Evolutionary conservation across 2,797 vertebrate genomes (phyloP).

Genomic region (Danionella dracula): DNA sequence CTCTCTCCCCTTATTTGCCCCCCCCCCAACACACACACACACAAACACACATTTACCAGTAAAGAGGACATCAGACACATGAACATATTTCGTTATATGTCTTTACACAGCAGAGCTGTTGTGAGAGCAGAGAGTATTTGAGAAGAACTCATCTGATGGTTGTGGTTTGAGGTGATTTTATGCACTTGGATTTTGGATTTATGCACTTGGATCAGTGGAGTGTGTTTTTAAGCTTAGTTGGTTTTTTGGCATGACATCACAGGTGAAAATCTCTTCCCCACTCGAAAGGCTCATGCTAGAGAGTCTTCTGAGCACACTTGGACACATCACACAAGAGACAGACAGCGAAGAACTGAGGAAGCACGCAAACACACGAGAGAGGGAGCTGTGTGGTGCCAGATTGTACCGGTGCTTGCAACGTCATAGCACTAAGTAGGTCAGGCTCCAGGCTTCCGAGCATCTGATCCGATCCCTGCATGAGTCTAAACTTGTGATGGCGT

Average conservation of each 20-base stretch:
- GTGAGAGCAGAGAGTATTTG: too few relatives aligned
- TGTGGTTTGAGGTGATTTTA: too few relatives aligned
- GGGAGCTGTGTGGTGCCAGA: slow-evolving; percentile 39
- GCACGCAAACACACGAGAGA: neutral
- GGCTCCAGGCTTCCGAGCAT: slow-evolving; percentile 33
- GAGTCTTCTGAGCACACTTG: slow-evolving; percentile 35
- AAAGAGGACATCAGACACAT: too few relatives aligned
- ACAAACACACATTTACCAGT: too few relatives aligned
- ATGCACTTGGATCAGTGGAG: too few relatives aligned
- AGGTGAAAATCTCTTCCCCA: neutral
- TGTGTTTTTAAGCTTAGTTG: too few relatives aligned
- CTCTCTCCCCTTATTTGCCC: too few relatives aligned
- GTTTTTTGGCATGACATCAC: neutral
- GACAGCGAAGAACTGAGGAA: neutral
- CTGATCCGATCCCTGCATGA: slow-evolving; percentile 19
- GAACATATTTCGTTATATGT: too few relatives aligned
- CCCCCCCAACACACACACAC: too few relatives aligned
- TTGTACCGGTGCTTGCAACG: slow-evolving; percentile 31
- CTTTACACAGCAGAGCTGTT: too few relatives aligned
- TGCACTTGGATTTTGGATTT: too few relatives aligned
- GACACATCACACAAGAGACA: slow-evolving; percentile 35
- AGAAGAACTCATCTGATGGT: too few relatives aligned
- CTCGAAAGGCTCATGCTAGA: neutral
- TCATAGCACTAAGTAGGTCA: slow-evolving; percentile 50
- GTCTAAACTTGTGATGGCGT: neutral